Evolutionary conservation across 2,113 vertebrate species (phyloP), one percentile per base, ranked within the genome.

Genomic region (Atrichornis clamosus): DNA sequence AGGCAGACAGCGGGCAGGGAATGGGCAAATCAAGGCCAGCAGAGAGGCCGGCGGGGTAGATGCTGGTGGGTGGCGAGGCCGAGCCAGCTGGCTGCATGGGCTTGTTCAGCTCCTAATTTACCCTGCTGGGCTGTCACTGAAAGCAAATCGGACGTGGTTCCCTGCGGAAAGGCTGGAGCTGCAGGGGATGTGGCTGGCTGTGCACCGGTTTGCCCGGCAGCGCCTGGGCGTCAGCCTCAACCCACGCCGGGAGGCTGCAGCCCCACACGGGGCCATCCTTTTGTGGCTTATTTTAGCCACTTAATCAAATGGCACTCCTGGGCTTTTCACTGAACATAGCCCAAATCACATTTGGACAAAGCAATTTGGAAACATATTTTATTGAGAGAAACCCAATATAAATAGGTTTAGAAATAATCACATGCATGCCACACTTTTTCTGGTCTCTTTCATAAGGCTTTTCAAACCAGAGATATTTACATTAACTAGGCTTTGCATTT

Each of bases 181-280:
- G 17, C 55, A 75, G 50, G 64, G 55, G 14, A 53, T 24, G 79
- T 20, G 73, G 64, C 59, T 95, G 87, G 63, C 72, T 14, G 5
- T 33, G 55, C 63, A 24, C 16, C 0, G 0, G 32, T 18, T 1
- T 59, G 59, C 50, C 0, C 0, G 67, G 63, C 60, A 30, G 56
- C 0, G 0, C 41, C 83, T 28, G 44, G 44, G 62, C 7, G 0
- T 23, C 79, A 70, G 70, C 37, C 47, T 58, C 56, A 74, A 26
- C 49, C 30, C 46, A 10, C 13, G 28, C n/a, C 37, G 41, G 11
- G 74, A 20, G 65, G 70, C 60, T 81, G 67, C 80, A 89, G 65
- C 60, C 79, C 75, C 60, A 39, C 32, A 32, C 1, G 0, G 49
- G 50, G 47, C 55, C 41, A 28, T 39, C 27, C 50, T 91, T 87